Percentiles rank a stretch among this genome's conserved stretches.
These are phyloP conservation scores for Salvelinus namaycush DNA, from an alignment of 2,113 vertebrate species.

Conservation along the genomic window DNA sequence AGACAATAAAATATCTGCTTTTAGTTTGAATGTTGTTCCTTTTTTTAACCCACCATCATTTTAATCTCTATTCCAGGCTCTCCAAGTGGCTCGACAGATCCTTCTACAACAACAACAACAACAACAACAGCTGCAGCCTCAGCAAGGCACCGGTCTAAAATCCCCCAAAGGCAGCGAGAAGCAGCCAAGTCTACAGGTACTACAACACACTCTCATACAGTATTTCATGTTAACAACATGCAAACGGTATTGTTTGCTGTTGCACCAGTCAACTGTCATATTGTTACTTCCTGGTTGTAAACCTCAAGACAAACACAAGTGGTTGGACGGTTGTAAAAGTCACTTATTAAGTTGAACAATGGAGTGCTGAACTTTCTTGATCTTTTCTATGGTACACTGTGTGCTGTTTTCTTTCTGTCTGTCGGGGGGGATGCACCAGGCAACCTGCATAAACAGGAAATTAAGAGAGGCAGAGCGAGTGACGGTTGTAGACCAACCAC, in stretches of 20 bases:
- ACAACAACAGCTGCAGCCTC: conserved; percentile 80
- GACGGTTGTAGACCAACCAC: conserved; percentile 39
- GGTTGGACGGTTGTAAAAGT: too few relatives aligned
- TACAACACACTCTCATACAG: too few relatives aligned
- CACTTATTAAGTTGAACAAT: too few relatives aligned
- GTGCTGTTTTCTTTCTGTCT: too few relatives aligned
- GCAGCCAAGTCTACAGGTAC: conserved; percentile 89
- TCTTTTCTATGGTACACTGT: too few relatives aligned
- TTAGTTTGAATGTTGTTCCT: conserved; percentile 24
- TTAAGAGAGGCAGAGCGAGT: conserved; percentile 57
- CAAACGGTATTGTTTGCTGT: too few relatives aligned
- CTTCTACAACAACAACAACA: conserved; percentile 85
- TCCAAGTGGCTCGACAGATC: conserved; percentile 94
- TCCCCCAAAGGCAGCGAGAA: conserved; percentile 93
- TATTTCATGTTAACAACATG: too few relatives aligned
- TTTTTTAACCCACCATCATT: conserved; percentile 31
- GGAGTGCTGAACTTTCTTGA: too few relatives aligned
- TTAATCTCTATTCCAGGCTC: conserved; percentile 78
- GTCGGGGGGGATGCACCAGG: conserved; percentile 34
- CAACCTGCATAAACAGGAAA: conserved; percentile 75
- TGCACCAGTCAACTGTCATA: too few relatives aligned
- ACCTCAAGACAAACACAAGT: too few relatives aligned
- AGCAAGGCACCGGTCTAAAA: conserved; percentile 82
- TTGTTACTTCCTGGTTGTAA: too few relatives aligned
- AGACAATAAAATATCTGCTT: conserved; percentile 26